Evolutionary conservation across 2,113 vertebrate genomes (phyloP), one percentile per base, ranked within the genome.

Genomic region (Halcyon malimbica): DNA sequence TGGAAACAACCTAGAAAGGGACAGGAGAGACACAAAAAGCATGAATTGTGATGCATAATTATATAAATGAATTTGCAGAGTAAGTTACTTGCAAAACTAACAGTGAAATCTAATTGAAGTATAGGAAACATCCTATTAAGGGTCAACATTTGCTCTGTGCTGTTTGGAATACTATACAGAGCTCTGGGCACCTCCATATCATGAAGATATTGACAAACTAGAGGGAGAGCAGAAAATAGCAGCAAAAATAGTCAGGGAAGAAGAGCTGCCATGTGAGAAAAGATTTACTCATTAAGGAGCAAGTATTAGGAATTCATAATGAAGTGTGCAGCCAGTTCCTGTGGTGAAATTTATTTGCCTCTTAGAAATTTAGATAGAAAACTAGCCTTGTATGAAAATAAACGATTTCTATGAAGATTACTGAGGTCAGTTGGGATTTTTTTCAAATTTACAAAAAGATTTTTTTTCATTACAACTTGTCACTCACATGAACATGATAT

Each of bases 361-460:
- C 11, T 83, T 60, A 83, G 25, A 93, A 65, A 80, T 81, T 57
- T 77, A 70, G 18, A 33, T 24, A 53, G 26, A 51, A 84, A 86
- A 31, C 8, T 51, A 83, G 6, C 7, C 11, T 41, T n/a, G 3
- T 39, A 46, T 35, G 15, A 81, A 91, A 74, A 89, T 65, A 51
- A 80, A 50, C 37, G 63, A 2, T 14, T 83, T 46, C 50, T 87
- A 53, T 76, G 31, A 73, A 51, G 24, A 53, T 75, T 15, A 28
- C 12, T 62, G 35, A 65, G 11, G 3, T 56, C 13, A 7, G 21
- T 33, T 42, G 42, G 35, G 35, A 35, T 50, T 78, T 23, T 29
- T 1, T 7, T 4, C 14, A 46, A 37, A 39, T 1, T 56, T 51
- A 26, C 1, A 15, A 62, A 90, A 69, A 53, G n/a, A 1, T 0